Evolutionary conservation across 2,113 vertebrate genomes (phyloP).

Genomic region (Aspiorhynchus laticeps): DNA sequence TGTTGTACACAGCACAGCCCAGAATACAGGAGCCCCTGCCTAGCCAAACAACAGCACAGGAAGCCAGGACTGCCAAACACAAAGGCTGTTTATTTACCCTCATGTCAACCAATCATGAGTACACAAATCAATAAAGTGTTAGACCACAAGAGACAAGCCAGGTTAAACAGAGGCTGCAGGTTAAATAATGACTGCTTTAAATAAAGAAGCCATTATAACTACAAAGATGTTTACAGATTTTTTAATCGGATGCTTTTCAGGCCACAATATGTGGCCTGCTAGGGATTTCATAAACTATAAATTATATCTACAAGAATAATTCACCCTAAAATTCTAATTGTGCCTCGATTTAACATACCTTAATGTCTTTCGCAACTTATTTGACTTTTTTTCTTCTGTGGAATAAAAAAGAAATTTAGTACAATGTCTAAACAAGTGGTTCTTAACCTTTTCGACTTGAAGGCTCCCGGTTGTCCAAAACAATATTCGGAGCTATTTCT

Average conservation of each 20-base stretch:
- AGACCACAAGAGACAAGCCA: conserved; percentile 11
- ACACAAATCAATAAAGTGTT: conserved; percentile 29
- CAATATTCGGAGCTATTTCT: background rate
- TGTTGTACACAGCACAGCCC: conserved; percentile 51
- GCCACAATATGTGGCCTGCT: background rate
- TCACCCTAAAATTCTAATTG: background rate
- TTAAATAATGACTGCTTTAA: conserved; percentile 16
- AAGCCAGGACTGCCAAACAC: conserved; percentile 38
- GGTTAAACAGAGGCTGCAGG: conserved; percentile 25
- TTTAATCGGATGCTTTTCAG: background rate
- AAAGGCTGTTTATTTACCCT: conserved; percentile 29
- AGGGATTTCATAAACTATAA: background rate
- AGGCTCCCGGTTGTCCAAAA: background rate
- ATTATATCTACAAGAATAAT: background rate
- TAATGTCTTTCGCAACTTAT: background rate
- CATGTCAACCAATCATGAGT: conserved; percentile 35
- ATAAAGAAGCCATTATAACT: background rate
- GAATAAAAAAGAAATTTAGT: background rate
- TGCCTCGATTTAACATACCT: background rate
- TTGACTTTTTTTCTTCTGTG: background rate
- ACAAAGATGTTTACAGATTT: conserved; percentile 2
- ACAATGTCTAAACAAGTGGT: background rate
- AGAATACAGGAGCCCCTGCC: conserved; percentile 58
- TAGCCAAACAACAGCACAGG: conserved; percentile 55
- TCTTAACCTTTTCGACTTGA: background rate